Evolutionary conservation across 2,113 vertebrate genomes (phyloP).

Genomic region (Callipepla squamata): DNA sequence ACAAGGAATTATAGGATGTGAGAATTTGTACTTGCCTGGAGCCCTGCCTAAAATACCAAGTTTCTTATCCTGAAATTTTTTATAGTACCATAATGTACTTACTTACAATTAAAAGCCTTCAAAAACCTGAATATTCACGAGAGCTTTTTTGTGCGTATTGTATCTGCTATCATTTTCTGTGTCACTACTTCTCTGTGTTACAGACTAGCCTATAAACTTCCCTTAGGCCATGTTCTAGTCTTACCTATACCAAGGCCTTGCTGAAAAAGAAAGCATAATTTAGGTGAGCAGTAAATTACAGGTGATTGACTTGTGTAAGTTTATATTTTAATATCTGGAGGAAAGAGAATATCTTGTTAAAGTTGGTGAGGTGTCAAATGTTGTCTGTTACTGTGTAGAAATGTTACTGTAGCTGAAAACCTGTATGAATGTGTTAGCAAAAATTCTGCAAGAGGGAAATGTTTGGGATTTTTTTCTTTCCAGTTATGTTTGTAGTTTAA

Average conservation of each 20-base stretch:
- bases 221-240: background rate
- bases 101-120: background rate
- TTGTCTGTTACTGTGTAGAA: no score
- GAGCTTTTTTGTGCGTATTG: background rate
- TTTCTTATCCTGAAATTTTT: background rate
- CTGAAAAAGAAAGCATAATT: background rate
- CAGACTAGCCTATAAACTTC: conserved; percentile 26
- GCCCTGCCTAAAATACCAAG: background rate
- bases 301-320: background rate
- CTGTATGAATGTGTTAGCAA: background rate
- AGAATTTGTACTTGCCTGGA: background rate
- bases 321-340: background rate
- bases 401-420: background rate
- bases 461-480: background rate
- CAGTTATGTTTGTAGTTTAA: background rate
- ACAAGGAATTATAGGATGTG: background rate
- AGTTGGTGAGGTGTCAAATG: background rate
- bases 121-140: conserved; percentile 42
- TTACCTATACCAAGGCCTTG: background rate
- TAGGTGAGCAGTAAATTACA: background rate
- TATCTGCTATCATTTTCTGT: conserved; percentile 28
- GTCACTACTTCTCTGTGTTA: background rate
- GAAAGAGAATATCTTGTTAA: background rate
- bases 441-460: background rate
- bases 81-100: background rate